A percentile compares a stretch with the other conserved stretches of the same genome.
These are phyloP conservation scores for Steinernema hermaphroditum DNA, from an alignment of 2,888 invertebrate genomes.

Conservation along the genomic window DNA sequence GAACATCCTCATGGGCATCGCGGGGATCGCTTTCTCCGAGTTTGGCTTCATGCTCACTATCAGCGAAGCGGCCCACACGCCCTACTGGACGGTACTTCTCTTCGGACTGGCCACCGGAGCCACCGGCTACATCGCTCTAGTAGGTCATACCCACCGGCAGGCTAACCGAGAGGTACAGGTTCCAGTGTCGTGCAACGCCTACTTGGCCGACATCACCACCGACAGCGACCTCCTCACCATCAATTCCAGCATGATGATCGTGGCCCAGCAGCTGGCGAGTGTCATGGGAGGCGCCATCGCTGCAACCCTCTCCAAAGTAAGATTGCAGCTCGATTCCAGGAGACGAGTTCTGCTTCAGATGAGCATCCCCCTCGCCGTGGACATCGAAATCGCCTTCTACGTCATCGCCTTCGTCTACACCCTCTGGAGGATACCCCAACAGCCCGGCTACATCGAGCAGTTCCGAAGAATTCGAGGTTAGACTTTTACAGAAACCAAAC, in stretches of 20 bases:
- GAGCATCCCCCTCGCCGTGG: constrained; percentile 42
- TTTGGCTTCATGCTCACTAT: constrained; percentile 49
- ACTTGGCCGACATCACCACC: constrained; percentile 51
- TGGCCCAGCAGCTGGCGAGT: constrained; percentile 43
- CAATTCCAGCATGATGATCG: constrained; percentile 46
- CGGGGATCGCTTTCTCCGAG: constrained; percentile 43
- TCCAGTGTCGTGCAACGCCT: constrained; percentile 54
- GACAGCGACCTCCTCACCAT: constrained; percentile 43
- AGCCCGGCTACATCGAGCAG: background rate
- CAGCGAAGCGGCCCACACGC: constrained; percentile 41
- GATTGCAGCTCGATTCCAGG: background rate
- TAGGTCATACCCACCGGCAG: constrained; percentile 23
- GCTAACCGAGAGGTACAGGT: constrained; percentile 35
- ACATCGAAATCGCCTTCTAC: constrained; percentile 48
- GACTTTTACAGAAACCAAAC: background rate
- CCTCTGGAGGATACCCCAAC: constrained; percentile 48
- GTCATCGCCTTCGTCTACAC: constrained; percentile 48
- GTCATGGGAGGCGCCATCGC: constrained; percentile 50
- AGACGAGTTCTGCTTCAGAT: too few species aligned
- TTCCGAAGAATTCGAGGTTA: background rate
- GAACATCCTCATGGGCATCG: constrained; percentile 49
- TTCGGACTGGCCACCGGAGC: constrained; percentile 43
- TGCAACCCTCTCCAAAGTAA: constrained; percentile 32
- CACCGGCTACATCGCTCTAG: constrained; percentile 41
- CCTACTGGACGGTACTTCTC: constrained; percentile 45